Evolutionary conservation across 2,113 vertebrate genomes (phyloP), one percentile per base, ranked within the genome.

Genomic region (Galemys pyrenaicus): DNA sequence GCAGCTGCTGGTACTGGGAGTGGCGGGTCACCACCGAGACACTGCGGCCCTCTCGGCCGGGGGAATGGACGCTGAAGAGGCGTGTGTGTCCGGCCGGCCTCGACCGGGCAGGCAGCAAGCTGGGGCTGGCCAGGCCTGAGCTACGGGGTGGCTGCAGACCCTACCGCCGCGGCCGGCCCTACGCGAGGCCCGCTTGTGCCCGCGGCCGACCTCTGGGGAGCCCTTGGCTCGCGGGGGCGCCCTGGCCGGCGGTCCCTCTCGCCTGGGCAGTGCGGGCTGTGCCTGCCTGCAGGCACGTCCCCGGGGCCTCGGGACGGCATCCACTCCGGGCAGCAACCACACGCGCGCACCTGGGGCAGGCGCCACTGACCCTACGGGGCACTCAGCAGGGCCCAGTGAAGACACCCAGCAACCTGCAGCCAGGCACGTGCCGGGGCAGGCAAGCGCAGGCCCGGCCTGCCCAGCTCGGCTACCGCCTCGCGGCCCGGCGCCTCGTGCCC

Each of bases 21-120:
- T 65, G 85, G 94, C 96, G 97, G 95, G 95, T 89, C 79, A 13
- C 94, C 88, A 96, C 95, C 0, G 97, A 86, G 98, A 96, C 94
- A 87, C 87, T 6, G 87, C n/a, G 19, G 4, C 94, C 54, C 12
- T 0, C 3, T 49, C 46, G 26, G 49, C 91, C 68, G 51, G 49
- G 19, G 32, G 4, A 8, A 2, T 11, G 46, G 46, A 11, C 46
- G 46, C 46, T 9, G 44, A 9, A 44, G 44, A 44, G 44, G 44
- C 44, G 44, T n/a, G n/a, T n/a, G n/a, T n/a, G n/a, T n/a, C n/a
- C n/a, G n/a, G n/a, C n/a, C n/a, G n/a, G n/a, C n/a, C n/a, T n/a
- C n/a, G n/a, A n/a, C n/a, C n/a, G n/a, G n/a, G n/a, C n/a, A n/a
- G n/a, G n/a, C n/a, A n/a, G n/a, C n/a, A n/a, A n/a, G n/a, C n/a